Conservation (phyloP, 2,797 vertebrate species). For the Cynopterus sphinx region DNA sequence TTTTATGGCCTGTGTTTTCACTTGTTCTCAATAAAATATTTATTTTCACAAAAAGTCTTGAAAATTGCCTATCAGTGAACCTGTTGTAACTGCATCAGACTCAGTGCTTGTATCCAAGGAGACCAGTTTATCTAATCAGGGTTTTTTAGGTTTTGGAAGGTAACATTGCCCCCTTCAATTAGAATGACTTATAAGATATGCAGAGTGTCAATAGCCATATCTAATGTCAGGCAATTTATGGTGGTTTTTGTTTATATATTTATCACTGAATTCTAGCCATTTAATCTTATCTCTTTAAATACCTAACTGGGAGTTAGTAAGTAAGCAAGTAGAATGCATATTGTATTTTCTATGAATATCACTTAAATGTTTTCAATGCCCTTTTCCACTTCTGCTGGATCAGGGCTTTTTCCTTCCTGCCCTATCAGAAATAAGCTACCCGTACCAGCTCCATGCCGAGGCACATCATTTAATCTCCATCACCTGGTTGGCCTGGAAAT, state of each 20-base stretch:
- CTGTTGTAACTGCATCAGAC: not conserved
- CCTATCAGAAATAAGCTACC: not conserved
- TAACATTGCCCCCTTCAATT: constrained; percentile 48
- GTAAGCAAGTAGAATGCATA: constrained; percentile 7
- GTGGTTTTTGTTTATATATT: constrained; percentile 74
- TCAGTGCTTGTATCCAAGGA: constrained; percentile 44
- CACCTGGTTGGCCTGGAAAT: not conserved
- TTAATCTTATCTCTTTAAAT: constrained; percentile 76
- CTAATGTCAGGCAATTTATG: constrained; percentile 66
- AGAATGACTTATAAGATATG: constrained; percentile 68
- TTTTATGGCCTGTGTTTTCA: not conserved
- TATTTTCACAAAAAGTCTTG: constrained; percentile 43
- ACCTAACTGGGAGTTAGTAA: constrained; percentile 52
- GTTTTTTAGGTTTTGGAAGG: constrained; percentile 50
- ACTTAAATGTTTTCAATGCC: not conserved
- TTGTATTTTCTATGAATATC: constrained; percentile 43
- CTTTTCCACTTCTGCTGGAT: not conserved
- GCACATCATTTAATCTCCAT: not conserved
- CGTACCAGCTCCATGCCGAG: not conserved
- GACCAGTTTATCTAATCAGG: constrained; percentile 6
- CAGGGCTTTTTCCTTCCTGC: not conserved
- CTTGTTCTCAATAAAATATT: not conserved
- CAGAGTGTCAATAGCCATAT: constrained; percentile 62
- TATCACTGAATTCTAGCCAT: constrained; percentile 70
- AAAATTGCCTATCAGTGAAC: constrained; percentile 37